Percentiles rank a stretch among this genome's conserved stretches.
Evolutionary conservation across 2,113 vertebrate species (phyloP).

Genomic region (Setophaga kirtlandii): DNA sequence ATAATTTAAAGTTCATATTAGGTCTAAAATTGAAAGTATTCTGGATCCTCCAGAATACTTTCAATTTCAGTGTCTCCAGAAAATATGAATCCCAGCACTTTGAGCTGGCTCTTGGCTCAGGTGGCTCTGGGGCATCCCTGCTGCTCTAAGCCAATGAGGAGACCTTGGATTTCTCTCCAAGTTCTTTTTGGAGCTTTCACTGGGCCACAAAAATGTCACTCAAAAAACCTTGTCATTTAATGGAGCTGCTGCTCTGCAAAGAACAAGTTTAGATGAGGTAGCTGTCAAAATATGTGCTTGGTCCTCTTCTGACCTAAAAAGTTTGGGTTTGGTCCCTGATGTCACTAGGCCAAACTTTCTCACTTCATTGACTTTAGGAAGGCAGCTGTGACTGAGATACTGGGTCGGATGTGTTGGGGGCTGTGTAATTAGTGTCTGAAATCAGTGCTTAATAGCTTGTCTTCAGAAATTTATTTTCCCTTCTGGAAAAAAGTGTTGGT

Average conservation of each 20-base stretch:
- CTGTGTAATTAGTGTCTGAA: neutral
- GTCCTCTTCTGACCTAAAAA: neutral
- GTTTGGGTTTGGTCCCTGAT: neutral
- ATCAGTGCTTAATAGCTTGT: neutral
- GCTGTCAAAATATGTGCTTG: neutral
- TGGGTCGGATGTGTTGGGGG: accelerated
- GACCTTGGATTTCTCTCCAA: neutral
- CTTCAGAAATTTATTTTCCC: conserved; percentile 23
- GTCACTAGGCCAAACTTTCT: neutral
- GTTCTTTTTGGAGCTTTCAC: neutral
- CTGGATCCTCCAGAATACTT: neutral
- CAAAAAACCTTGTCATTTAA: neutral
- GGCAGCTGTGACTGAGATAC: neutral
- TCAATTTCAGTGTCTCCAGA: neutral
- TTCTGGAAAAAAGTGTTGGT: conserved; percentile 26
- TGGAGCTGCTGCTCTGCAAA: neutral
- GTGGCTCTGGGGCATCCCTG: neutral
- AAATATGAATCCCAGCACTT: neutral
- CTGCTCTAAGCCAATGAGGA: neutral
- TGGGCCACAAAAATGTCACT: neutral
- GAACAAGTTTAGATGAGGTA: neutral
- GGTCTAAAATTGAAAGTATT: neutral
- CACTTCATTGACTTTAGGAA: neutral
- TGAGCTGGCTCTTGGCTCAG: neutral
- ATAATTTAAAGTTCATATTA: neutral